Evolutionary conservation across 1,140 invertebrate species (phyloP).

Genomic region (Diuraphis noxia): DNA sequence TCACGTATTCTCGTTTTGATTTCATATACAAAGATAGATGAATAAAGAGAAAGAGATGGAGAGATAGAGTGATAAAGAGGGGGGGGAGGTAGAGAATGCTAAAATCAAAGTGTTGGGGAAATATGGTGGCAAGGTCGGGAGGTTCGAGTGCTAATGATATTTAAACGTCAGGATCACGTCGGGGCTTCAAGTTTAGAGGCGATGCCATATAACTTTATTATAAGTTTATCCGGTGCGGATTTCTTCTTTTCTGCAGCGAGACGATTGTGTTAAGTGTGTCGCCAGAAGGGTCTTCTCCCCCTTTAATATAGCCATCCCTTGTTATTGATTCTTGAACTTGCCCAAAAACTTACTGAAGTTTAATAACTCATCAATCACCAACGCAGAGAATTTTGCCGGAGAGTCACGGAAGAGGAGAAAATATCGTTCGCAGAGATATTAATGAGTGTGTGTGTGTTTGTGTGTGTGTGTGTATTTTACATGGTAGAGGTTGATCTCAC

Average conservation of each 20-base stretch:
- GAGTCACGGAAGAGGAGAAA: not conserved
- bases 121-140: not conserved
- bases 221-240: slow-evolving; percentile 12
- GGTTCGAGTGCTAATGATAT: slow-evolving; percentile 31
- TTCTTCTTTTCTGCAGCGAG: not conserved
- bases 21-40: not conserved
- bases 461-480: no score
- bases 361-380: slow-evolving; percentile 38
- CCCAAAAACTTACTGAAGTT: slow-evolving; percentile 16
- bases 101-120: not conserved
- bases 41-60: not conserved
- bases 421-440: not conserved
- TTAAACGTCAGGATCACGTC: slow-evolving; percentile 28
- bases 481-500: not conserved
- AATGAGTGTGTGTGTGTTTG: no score
- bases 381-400: not conserved
- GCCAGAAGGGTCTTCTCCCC: not conserved
- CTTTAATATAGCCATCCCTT: not conserved
- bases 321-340: slow-evolving; percentile 42
- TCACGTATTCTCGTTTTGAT: not conserved
- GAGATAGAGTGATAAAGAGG: not conserved
- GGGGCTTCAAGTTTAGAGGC: not conserved
- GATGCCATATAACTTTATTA: slow-evolving; percentile 23
- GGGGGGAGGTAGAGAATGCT: not conserved
- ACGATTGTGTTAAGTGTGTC: slow-evolving; percentile 29